A percentile compares a stretch with the other conserved stretches of the same genome.
These are phyloP conservation scores for Kryptopterus vitreolus DNA, from an alignment of 2,797 vertebrate genomes.

Conservation along the genomic window DNA sequence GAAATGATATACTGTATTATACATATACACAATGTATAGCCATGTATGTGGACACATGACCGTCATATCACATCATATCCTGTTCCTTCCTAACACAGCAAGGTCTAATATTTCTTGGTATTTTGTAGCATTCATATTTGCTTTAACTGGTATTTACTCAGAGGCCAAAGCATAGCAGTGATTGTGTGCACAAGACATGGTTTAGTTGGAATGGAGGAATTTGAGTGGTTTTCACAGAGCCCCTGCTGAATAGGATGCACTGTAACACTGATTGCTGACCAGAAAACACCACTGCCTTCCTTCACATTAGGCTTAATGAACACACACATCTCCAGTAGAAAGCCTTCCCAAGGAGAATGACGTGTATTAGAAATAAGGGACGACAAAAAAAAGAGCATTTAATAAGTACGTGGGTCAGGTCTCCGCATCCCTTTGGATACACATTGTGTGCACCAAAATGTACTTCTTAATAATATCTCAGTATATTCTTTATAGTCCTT, in stretches of 20 bases:
- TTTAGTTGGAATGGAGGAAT: background rate
- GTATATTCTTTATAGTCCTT: too few species aligned
- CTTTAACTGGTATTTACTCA: background rate
- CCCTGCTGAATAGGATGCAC: background rate
- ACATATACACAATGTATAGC: background rate
- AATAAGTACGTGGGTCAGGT: background rate
- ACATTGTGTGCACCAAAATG: background rate
- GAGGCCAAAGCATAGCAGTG: background rate
- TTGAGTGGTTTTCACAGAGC: background rate
- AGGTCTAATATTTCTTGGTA: background rate
- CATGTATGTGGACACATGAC: background rate
- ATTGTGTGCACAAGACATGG: too few species aligned
- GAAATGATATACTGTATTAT: background rate
- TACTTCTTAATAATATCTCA: too few species aligned
- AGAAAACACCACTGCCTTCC: background rate
- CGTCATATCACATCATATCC: background rate
- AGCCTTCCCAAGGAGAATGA: background rate
- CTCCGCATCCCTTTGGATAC: background rate
- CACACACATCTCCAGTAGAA: background rate
- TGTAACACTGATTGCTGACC: too few species aligned
- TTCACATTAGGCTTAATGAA: background rate
- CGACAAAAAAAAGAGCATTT: background rate
- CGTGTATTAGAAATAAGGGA: too few species aligned
- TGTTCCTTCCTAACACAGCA: background rate
- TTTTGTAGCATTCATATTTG: background rate